phyloP scores from a whole-genome alignment of 2,888 invertebrate species.

The Podabrus alpinus region DNA sequence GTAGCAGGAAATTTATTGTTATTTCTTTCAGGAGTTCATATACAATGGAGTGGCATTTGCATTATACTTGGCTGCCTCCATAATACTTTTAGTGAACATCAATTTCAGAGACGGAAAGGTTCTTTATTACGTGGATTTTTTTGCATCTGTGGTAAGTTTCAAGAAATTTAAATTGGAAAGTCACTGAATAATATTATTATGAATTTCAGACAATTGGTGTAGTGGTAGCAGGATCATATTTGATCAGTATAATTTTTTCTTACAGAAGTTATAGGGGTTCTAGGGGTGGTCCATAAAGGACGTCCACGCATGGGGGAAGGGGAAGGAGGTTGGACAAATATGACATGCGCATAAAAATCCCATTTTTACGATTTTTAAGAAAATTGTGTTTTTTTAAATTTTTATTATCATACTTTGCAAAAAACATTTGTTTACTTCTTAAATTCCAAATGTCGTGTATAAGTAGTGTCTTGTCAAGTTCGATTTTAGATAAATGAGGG shows the following conservation, averaged over 20 bases:
- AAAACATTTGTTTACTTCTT: no score
- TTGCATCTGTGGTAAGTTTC: conserved; percentile 74
- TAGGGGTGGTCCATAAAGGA: no score
- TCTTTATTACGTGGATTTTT: conserved; percentile 64
- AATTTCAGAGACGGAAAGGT: conserved; percentile 58
- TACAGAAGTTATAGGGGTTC: conserved; percentile 75
- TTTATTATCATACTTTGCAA: no score
- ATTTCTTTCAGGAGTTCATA: conserved; percentile 71
- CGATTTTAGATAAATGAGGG: no score
- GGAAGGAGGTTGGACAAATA: no score
- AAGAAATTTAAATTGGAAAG: background rate
- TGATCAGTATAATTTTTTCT: conserved; percentile 77
- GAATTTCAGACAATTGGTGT: conserved; percentile 75
- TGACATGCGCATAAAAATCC: no score
- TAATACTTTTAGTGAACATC: conserved; percentile 71
- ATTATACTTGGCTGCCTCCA: conserved; percentile 71
- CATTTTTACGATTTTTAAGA: no score
- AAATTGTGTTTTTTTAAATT: no score
- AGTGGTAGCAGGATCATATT: conserved; percentile 72
- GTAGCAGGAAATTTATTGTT: no score
- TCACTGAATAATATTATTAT: conserved; percentile 19
- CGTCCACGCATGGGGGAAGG: no score
- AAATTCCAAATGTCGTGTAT: no score
- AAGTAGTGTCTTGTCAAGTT: no score
- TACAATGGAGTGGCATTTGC: conserved; percentile 78